Base-by-base conservation (phyloP, 2,113 vertebrate genomes). In the Sisor rabdophorus region DNA sequence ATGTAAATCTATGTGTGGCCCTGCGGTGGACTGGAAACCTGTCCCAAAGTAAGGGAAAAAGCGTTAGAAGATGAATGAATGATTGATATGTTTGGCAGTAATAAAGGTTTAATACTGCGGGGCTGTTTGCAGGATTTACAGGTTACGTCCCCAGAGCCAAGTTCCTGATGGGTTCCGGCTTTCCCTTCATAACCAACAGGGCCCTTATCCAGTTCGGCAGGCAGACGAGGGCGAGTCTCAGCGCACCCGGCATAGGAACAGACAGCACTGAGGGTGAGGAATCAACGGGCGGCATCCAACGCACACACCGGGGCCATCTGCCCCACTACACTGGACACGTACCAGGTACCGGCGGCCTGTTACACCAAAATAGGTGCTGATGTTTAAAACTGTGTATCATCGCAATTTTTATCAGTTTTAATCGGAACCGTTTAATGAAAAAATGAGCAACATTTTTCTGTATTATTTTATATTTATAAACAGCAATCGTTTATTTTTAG, bases 301-400 rank as follows among this genome's bases (percentile, higher is more conserved):
- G 85, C 30, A 54, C 83, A 19, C 77, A 89, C 22, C 79, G 61
- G 2, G 91, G 89, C n/a, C 73, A 92, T 72, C 67, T 92, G 52
- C 92, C 93, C 26, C 86, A 83, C 19, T 93, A 92, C 44, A 88
- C 89, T 0, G 94, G 93, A 67, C 89, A 93, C 0, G 90, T 94
- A 47, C 93, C 94, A 90, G 93, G 94, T 93, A 32, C 85, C 32
- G 4, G 44, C 15, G 8, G 44, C 64, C 26, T 67, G 16, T 67
- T 15, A 64, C 11, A 11, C 63, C 5, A 4, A 40, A n/a, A 36
- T 40, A 40, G 10, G 60, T 6, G 4, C 19, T 40, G 10, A 40
- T 64, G n/a, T 22, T 15, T 20, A 11, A 7, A 20, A 63, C 19
- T 2, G 10, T 63, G 1, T n/a, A 36, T 20, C 5, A 44, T 10